Evolutionary conservation across 2,797 vertebrate genomes (phyloP), one percentile per base, ranked within the genome.

Genomic region (Paramormyrops hopkinsi): DNA sequence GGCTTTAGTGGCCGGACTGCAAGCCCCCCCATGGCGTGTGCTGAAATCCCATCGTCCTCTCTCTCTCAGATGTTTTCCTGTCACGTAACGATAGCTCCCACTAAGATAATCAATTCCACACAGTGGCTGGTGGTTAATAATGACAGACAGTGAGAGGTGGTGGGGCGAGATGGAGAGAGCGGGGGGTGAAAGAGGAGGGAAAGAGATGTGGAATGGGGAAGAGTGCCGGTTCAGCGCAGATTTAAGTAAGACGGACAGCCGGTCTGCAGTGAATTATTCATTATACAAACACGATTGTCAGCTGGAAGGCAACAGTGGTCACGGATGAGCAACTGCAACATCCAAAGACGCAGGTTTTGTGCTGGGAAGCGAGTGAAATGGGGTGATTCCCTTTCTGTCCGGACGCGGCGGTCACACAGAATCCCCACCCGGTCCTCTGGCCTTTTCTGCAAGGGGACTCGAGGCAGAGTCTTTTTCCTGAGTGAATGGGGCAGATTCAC

Each of bases 241-340:
- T 89, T 46, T 89, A 83, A 91, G 89, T 82, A 90, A 91, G 92
- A 92, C 65, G 89, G 93, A 93, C 93, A 92, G 91, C 85, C 91
- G 90, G 51, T 91, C 88, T 19, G 22, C 53, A 90, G 48, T 94
- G 94, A 94, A 94, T 95, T 92, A 94, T 94, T 94, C 93, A 94
- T 92, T 91, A 92, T 89, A 48, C 76, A 88, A 91, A 85, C 88
- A 65, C 88, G 56, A 91, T 88, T 92, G 88, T 91, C 82, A 62
- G 59, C 54, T 33, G 54, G 85, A 17, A 29, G 56, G 51, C 37
- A 50, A 86, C 90, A 29, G 89, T 48, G 46, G 91, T 88, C 90
- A 89, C 88, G 90, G 90, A 90, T 86, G 89, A 33, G n/a, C 22
- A 79, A 33, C 56, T 62, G 53, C 54, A 50, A 76, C 22, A 86